Conservation (phyloP, 2,113 vertebrate genomes). For the Caranx melampygus region DNA sequence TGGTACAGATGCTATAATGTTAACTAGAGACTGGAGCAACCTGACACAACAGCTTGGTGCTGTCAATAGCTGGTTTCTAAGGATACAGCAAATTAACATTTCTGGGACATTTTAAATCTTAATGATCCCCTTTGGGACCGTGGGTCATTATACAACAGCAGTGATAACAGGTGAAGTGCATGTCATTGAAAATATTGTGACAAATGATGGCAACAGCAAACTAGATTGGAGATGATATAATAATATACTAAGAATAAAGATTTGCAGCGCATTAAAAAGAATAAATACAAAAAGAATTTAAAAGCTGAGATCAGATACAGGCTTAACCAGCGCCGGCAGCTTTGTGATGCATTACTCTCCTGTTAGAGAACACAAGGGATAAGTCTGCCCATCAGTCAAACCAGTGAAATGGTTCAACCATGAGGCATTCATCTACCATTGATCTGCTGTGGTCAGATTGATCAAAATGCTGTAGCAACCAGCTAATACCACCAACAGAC, state of each 20-base stretch:
- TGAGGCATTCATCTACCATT: conserved; percentile 33
- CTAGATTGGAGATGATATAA: conserved; percentile 30
- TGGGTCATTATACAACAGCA: conserved; percentile 17
- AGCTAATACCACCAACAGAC: conserved; percentile 31
- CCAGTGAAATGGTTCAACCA: conserved; percentile 18
- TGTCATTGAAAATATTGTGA: conserved; percentile 11
- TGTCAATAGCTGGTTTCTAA: conserved; percentile 4
- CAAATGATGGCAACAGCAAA: conserved; percentile 14
- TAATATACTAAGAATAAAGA: conserved; percentile 17
- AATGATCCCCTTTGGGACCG: conserved; percentile 35
- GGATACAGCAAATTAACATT: conserved; percentile 21
- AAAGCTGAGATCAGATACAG: conserved; percentile 45
- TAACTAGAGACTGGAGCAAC: conserved; percentile 16
- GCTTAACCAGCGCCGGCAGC: conserved; percentile 18
- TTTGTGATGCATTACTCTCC: conserved; percentile 26
- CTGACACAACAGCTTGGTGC: conserved; percentile 6
- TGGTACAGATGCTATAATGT: conserved; percentile 20
- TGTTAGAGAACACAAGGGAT: conserved; percentile 34
- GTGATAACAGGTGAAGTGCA: background rate
- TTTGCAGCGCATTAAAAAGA: conserved; percentile 12
- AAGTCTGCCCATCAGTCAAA: conserved; percentile 50
- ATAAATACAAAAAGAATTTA: conserved; percentile 34
- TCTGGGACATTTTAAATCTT: conserved; percentile 25
- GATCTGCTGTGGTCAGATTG: conserved; percentile 42
- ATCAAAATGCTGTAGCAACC: conserved; percentile 24